Conservation (phyloP, 2,113 vertebrate genomes). For the Chaetorhynchus papuensis region DNA sequence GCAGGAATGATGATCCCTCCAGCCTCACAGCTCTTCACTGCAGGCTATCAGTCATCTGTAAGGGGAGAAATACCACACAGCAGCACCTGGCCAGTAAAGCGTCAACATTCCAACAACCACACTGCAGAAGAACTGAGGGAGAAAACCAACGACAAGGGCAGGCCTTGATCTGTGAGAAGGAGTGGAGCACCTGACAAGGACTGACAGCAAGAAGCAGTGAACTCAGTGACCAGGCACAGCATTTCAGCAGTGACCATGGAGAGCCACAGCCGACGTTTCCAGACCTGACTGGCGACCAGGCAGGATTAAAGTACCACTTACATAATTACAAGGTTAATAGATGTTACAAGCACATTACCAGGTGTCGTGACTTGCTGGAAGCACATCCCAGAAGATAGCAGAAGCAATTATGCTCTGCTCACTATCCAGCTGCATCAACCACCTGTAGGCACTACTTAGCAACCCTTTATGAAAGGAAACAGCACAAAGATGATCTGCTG, state of each 20-base stretch:
- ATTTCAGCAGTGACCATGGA: background rate
- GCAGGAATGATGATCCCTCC: background rate
- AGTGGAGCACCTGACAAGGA: background rate
- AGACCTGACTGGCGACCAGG: background rate
- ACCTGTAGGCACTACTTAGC: background rate
- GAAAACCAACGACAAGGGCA: background rate
- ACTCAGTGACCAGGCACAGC: background rate
- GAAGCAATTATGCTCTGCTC: constrained; percentile 21
- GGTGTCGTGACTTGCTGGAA: constrained; percentile 25
- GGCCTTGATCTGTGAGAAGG: background rate
- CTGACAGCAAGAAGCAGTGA: background rate
- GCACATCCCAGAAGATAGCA: background rate
- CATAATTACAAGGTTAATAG: constrained; percentile 30
- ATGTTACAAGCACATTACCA: background rate
- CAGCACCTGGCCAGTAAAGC: background rate
- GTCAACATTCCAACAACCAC: background rate
- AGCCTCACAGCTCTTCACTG: background rate
- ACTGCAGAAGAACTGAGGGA: background rate
- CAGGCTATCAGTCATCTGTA: background rate
- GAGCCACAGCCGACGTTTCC: background rate
- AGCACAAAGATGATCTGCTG: background rate
- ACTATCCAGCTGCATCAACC: background rate
- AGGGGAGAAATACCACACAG: background rate
- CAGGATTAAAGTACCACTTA: background rate
- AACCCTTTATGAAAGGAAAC: background rate